Percentiles rank a stretch among this genome's conserved stretches.
These are phyloP conservation scores for Cephus spinipes DNA, from an alignment of 2,888 invertebrate species.

Conservation along the genomic window DNA sequence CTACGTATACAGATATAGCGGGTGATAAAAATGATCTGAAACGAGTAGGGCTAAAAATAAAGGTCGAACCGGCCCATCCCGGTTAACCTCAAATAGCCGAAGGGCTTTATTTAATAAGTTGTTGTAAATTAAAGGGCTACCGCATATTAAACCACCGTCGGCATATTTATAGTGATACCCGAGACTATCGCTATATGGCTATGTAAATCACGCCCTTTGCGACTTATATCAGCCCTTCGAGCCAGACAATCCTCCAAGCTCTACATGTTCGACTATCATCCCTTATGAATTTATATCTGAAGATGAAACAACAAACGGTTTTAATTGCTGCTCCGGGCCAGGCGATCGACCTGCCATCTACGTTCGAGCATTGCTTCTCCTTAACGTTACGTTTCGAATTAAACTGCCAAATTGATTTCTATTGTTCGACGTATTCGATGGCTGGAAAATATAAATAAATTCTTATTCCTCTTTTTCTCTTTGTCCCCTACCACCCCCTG, in stretches of 20 bases:
- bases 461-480: too few relatives aligned
- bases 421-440: not conserved
- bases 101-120: slow-evolving; percentile 59
- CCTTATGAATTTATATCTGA: slow-evolving; percentile 50
- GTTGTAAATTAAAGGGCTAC: slow-evolving; percentile 60
- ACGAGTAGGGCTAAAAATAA: not conserved
- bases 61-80: not conserved
- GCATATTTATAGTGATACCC: slow-evolving; percentile 57
- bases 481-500: too few relatives aligned
- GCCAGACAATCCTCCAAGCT: not conserved
- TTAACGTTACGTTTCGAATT: not conserved
- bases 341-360: not conserved
- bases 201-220: slow-evolving; percentile 47
- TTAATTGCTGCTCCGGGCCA: slow-evolving; percentile 53
- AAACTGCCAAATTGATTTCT: not conserved
- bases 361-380: not conserved
- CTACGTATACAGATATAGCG: not conserved
- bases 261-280: slow-evolving; percentile 1
- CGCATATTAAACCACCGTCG: slow-evolving; percentile 55
- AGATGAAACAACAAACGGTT: slow-evolving; percentile 54
- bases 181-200: slow-evolving; percentile 41
- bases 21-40: not conserved
- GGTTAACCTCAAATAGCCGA: slow-evolving; percentile 38
- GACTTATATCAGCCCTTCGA: not conserved
- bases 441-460: not conserved